Conservation (phyloP, 2,797 vertebrate species). For the Novumbra hubbsi region DNA sequence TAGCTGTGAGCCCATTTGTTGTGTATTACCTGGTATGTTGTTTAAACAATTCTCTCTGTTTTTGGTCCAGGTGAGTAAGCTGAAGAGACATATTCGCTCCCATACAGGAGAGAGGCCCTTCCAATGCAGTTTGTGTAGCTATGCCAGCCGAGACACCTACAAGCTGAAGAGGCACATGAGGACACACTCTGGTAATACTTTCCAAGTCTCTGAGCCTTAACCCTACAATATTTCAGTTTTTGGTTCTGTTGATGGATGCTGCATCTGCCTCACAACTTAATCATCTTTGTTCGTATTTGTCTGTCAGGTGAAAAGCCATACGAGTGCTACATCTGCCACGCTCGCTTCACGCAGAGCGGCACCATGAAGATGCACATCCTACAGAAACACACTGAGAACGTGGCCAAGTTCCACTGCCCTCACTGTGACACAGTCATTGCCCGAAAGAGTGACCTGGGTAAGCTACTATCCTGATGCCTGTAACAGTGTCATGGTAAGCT, state of each 20-base stretch:
- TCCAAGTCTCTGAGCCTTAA: background rate
- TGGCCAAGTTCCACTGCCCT: constrained; percentile 91
- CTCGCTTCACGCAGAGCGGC: constrained; percentile 89
- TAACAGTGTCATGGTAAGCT: constrained; percentile 61
- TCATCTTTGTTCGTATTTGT: background rate
- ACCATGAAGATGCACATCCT: constrained; percentile 94
- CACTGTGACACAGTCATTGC: constrained; percentile 92
- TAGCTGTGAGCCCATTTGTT: background rate
- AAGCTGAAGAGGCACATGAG: constrained; percentile 98
- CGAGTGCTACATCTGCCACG: constrained; percentile 91
- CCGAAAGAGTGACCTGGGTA: constrained; percentile 87
- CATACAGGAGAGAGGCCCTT: constrained; percentile 95
- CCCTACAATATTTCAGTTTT: background rate
- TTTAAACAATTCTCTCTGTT: background rate
- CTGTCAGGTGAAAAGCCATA: constrained; percentile 86
- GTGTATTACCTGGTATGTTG: background rate
- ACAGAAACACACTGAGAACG: constrained; percentile 91
- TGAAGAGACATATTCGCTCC: constrained; percentile 96
- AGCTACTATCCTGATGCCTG: constrained; percentile 17
- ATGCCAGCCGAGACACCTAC: constrained; percentile 96
- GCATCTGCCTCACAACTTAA: background rate
- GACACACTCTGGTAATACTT: constrained; percentile 87
- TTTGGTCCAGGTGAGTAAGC: constrained; percentile 86
- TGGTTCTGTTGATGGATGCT: background rate
- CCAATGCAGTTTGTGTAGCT: constrained; percentile 97